Evolutionary conservation across 2,888 invertebrate genomes (phyloP), one percentile per base, ranked within the genome.

Genomic region (Gonocerus acuteangulatus): DNA sequence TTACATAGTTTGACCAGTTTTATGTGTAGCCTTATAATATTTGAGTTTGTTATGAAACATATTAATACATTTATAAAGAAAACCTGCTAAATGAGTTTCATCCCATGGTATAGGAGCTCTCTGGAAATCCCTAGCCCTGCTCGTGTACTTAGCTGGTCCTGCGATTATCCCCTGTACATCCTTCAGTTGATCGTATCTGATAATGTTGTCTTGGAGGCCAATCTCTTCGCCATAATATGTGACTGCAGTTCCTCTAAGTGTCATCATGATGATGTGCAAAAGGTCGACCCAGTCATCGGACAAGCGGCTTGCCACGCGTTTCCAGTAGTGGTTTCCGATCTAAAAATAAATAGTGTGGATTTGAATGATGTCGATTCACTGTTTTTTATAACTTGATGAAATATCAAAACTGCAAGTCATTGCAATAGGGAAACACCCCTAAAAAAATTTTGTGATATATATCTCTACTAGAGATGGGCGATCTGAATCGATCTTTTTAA

Each of bases 211-310:
- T 65, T 76, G 71, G 83, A 87, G 83, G 0, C 84, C 88, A 48
- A 90, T 80, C 75, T 89, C 89, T 69, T 90, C 89, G 2, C 89
- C 90, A 77, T 94, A 89, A 71, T 95, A 95, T 0, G 90, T 87
- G 6, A 93, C 82, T 18, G 86, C 83, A 2, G 90, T 82, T 44
- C 95, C 95, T 1, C 92, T 93, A 57, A 95, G 76, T 16, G 92
- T 78, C 71, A 90, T 77, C 16, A 84, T 76, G 58, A 95, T 72
- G 86, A 93, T 89, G 71, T 90, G 88, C 70, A 92, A 79, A n/a
- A 85, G 86, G 73, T 92, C 90, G 0, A 85, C 82, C 68, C 85
- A 76, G 58, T 81, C 78, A 2, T 77, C 75, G 1, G 86, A 87
- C 65, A 82, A 84, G 67, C 89, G 79, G 1, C 85, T 79, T 0